Evolutionary conservation across 2,797 vertebrate species (phyloP).

Genomic region (Ciconia nigra): DNA sequence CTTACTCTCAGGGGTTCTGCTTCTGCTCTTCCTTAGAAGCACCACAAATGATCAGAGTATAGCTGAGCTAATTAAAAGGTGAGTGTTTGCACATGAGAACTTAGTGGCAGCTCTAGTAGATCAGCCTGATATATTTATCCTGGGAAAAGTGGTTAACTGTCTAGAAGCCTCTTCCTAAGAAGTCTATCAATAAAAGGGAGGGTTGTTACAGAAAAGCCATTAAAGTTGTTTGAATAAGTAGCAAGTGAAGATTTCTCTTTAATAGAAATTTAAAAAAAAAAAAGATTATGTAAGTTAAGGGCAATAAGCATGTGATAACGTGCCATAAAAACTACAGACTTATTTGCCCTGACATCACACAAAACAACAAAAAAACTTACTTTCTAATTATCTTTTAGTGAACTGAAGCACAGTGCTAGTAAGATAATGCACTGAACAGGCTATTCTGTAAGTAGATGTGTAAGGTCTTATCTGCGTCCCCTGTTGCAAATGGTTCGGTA

Average conservation of each 20-base stretch:
- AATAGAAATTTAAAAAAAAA: not conserved
- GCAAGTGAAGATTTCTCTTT: not conserved
- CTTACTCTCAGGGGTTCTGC: not conserved
- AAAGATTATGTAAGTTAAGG: not conserved
- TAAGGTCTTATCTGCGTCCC: not conserved
- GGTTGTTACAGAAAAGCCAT: not conserved
- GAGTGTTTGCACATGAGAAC: not conserved
- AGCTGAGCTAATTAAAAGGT: not conserved
- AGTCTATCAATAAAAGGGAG: not conserved
- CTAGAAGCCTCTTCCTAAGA: not conserved
- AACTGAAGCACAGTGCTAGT: not conserved
- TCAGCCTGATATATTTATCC: not conserved
- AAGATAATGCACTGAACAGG: not conserved
- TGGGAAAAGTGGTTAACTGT: accelerated
- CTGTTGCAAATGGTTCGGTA: not conserved
- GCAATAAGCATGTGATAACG: not conserved
- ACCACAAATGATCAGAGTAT: not conserved
- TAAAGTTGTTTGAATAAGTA: not conserved
- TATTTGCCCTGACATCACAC: not conserved
- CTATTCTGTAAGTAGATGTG: not conserved
- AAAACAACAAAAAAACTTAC: not conserved
- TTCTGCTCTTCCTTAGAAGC: not conserved
- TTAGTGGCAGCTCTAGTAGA: not conserved
- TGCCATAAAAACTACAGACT: not conserved
- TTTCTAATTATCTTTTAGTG: not conserved